These are phyloP conservation scores for Scopus umbretta DNA, from an alignment of 2,113 vertebrate genomes.

Conservation along the genomic window DNA sequence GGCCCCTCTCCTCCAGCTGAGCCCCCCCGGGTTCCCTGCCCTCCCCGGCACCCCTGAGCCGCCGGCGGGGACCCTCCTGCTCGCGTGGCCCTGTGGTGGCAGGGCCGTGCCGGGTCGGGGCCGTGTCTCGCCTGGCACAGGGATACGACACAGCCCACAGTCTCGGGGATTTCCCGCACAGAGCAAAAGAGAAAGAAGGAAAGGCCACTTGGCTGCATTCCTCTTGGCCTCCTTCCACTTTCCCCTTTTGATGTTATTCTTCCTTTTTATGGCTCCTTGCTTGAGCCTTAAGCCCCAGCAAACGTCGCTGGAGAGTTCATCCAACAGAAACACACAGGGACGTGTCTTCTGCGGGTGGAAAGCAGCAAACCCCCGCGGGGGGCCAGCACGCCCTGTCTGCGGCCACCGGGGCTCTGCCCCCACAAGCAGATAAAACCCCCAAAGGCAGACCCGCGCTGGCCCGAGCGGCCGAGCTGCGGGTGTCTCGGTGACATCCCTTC, in stretches of 20 bases:
- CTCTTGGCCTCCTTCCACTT: not conserved
- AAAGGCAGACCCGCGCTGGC: accelerated
- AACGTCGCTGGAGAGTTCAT: accelerated
- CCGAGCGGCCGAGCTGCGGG: accelerated
- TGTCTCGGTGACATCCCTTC: accelerated
- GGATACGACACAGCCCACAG: not conserved
- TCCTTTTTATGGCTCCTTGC: not conserved
- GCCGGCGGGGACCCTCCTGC: accelerated
- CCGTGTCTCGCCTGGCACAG: accelerated
- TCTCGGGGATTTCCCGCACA: not conserved
- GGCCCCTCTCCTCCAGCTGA: not conserved
- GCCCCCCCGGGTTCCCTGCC: not conserved
- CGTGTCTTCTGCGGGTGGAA: not conserved
- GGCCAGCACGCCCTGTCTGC: accelerated
- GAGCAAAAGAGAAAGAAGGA: not conserved
- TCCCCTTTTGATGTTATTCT: not conserved
- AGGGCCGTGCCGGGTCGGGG: accelerated
- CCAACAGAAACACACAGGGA: not conserved
- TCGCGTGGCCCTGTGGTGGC: accelerated
- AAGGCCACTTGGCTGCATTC: not conserved
- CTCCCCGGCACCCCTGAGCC: accelerated
- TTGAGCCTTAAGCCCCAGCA: not conserved
- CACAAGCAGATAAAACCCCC: not conserved
- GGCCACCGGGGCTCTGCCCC: not conserved
- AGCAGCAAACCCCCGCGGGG: not conserved